Base-by-base conservation (phyloP, 1,140 invertebrate genomes). In the Brachionus manjavacas region DNA sequence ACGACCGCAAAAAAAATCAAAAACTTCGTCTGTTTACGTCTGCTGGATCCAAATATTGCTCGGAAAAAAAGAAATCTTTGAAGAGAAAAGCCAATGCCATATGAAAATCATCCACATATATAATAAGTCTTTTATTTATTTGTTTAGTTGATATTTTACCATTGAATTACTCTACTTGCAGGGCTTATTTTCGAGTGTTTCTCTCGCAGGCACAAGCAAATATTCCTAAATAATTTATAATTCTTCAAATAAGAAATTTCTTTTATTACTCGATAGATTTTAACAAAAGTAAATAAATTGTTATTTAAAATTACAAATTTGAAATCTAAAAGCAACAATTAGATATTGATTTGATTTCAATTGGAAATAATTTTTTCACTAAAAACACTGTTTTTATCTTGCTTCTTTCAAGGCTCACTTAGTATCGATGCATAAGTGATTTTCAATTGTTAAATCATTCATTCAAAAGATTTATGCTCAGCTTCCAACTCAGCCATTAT, bases 251-350 rank as follows among this genome's bases (percentile, higher is more conserved):
- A 20, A 23, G 25, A 60, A 23, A 20, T 8, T 60, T 60, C 20
- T 20, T 9, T 23, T 60, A 60, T 60, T 16, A 7, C 52, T 8
- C n/a, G 3, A 25, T 8, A 60, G 52, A 60, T 8, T 20, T 23
- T 60, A 60, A 60, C n/a, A 16, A 60, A 60, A 60, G 52, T 60
- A 60, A 60, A 60, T 60, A 60, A 23, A 60, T 60, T 60, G 16
- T 60, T 60, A 60, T 60, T 60, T 60, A 60, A 60, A 60, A 60
- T 60, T 60, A 60, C 52, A 60, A 60, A 60, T 2, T 60, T 60
- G 52, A 60, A 60, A 60, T 60, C 52, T 60, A 60, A 60, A 60
- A 60, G 52, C 52, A 60, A 60, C 52, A 60, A 60, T 60, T 60
- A 20, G 16, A 60, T 23, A 60, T 60, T 60, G 52, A 60, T 60